Percentiles rank a stretch among this genome's conserved stretches.
Conservation (phyloP, 2,113 vertebrate species). For the Pycnonotus jocosus region DNA sequence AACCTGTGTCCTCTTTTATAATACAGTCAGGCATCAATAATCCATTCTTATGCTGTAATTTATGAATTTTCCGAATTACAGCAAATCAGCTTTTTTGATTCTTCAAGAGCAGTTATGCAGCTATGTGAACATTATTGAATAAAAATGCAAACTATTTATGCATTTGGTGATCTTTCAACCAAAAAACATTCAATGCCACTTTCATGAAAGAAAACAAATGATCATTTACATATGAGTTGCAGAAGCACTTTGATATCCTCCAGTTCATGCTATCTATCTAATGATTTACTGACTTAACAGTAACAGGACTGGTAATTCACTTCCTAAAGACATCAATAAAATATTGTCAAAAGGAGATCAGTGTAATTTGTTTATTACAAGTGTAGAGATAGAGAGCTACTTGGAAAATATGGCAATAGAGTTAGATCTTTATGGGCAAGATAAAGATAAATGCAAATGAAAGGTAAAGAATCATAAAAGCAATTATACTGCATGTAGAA, state of each 20-base stretch:
- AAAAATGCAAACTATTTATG: slow-evolving; percentile 10
- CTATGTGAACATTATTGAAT: background rate
- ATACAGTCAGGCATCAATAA: background rate
- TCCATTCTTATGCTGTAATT: background rate
- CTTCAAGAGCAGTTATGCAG: background rate
- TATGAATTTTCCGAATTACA: background rate
- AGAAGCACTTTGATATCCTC: background rate
- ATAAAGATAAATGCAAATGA: slow-evolving; percentile 31
- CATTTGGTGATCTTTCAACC: background rate
- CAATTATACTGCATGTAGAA: background rate
- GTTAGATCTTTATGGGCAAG: slow-evolving; percentile 14
- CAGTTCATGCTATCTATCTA: background rate
- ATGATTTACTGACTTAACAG: background rate
- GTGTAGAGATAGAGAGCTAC: background rate
- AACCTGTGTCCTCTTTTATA: background rate
- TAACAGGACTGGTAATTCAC: background rate
- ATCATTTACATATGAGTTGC: background rate
- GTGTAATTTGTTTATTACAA: background rate
- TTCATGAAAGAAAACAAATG: background rate
- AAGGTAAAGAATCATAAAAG: background rate
- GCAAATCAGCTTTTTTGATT: background rate
- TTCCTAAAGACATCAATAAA: slow-evolving; percentile 1
- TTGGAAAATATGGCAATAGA: background rate
- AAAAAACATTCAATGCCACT: background rate
- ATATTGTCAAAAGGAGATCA: background rate